Evolutionary conservation across 1,140 invertebrate genomes (phyloP).

Genomic region (Sitophilus oryzae): DNA sequence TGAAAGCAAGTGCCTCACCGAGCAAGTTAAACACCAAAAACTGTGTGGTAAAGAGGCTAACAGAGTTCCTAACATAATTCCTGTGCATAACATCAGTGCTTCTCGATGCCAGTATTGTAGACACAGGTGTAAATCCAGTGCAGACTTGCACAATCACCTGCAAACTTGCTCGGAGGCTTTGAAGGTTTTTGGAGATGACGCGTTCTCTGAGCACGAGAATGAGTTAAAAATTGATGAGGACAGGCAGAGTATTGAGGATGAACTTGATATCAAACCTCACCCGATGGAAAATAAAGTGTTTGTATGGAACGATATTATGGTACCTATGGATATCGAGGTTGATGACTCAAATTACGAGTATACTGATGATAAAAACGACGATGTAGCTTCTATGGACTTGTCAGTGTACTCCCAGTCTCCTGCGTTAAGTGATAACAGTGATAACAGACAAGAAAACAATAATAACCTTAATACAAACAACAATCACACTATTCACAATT

Average conservation of each 20-base stretch:
- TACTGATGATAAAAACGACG: conserved; percentile 35
- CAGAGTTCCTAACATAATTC: conserved; percentile 39
- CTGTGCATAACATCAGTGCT: conserved; percentile 53
- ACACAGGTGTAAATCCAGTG: conserved; percentile 74
- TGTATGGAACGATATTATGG: conserved; percentile 61
- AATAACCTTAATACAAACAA: conserved; percentile 15
- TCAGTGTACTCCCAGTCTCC: conserved; percentile 41
- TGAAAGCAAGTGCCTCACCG: conserved; percentile 77
- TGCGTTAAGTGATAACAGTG: conserved; percentile 36
- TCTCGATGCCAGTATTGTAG: conserved; percentile 79
- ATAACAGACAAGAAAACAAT: conserved; percentile 25
- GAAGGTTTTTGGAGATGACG: conserved; percentile 36
- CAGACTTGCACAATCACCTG: conserved; percentile 67
- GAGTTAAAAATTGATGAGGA: conserved; percentile 40
- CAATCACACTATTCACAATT: conserved; percentile 14
- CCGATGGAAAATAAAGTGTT: conserved; percentile 72
- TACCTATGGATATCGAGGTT: conserved; percentile 41
- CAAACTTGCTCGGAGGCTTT: conserved; percentile 57
- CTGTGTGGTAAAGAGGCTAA: conserved; percentile 53
- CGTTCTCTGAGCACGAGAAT: conserved; percentile 37
- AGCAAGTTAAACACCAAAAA: conserved; percentile 68
- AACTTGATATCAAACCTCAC: conserved; percentile 49
- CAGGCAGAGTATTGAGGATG: conserved; percentile 36
- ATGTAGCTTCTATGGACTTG: conserved; percentile 36
- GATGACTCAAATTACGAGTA: conserved; percentile 44